Evolutionary conservation across 2,113 vertebrate genomes (phyloP).

Genomic region (Apteryx owenii): DNA sequence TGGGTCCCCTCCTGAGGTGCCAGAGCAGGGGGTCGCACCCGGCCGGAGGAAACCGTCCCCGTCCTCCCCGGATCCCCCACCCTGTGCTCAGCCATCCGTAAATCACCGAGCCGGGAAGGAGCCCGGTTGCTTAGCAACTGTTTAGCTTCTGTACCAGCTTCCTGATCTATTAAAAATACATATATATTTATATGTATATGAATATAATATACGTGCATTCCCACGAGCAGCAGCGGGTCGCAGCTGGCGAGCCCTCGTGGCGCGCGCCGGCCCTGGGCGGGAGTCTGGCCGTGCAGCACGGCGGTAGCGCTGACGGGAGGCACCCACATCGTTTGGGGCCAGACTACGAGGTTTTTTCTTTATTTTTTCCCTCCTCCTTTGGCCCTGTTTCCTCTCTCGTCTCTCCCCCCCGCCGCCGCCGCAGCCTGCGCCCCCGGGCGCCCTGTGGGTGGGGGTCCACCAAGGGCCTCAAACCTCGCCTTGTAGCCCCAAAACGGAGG

Average conservation of each 20-base stretch:
- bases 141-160: slow-evolving; percentile 54
- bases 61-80: background rate
- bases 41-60: no score
- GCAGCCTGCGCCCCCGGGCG: no score
- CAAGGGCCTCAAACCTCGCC: no score
- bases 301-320: no score
- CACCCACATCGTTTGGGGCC: background rate
- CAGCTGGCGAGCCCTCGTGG: background rate
- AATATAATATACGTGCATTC: background rate
- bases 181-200: background rate
- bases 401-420: no score
- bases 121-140: slow-evolving; percentile 66
- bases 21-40: background rate
- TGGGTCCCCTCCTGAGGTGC: background rate
- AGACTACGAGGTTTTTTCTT: no score
- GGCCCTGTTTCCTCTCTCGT: no score
- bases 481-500: no score
- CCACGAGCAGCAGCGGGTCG: background rate
- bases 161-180: slow-evolving; percentile 20
- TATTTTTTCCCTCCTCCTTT: no score
- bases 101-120: slow-evolving; percentile 14
- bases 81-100: background rate
- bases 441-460: no score
- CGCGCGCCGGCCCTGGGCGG: background rate
- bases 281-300: no score